These are phyloP conservation scores for Leptodactylus fuscus DNA, from an alignment of 2,113 vertebrate species.

Conservation along the genomic window DNA sequence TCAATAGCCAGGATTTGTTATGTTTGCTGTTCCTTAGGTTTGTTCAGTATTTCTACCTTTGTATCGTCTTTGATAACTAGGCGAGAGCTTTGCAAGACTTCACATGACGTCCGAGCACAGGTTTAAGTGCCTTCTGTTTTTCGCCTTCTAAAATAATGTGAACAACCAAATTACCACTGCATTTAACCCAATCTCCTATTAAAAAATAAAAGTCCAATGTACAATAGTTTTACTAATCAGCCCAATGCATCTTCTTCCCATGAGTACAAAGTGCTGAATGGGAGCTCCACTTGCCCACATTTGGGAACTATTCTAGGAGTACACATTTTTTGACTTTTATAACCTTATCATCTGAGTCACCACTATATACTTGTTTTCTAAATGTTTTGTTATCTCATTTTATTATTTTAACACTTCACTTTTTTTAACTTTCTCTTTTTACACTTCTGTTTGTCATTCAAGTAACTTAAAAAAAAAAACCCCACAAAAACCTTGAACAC, in stretches of 20 bases:
- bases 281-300: no score
- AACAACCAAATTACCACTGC: neutral
- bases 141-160: neutral
- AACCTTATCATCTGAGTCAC: no score
- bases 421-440: neutral
- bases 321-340: neutral
- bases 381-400: neutral
- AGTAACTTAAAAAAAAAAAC: neutral
- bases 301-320: no score
- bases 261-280: no score
- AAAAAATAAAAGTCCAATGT: neutral
- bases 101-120: neutral
- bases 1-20: neutral
- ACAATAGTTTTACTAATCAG: neutral
- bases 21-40: no score
- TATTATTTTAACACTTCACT: neutral
- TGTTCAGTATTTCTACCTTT: neutral
- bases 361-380: neutral
- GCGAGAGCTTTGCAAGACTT: neutral
- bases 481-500: neutral
- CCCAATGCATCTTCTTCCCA: neutral
- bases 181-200: neutral
- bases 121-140: constrained; percentile 52
- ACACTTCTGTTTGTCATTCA: constrained; percentile 28
- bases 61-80: neutral